These are phyloP conservation scores for Pseudotriccus pelzelni DNA, from an alignment of 2,797 vertebrate genomes.

Conservation along the genomic window DNA sequence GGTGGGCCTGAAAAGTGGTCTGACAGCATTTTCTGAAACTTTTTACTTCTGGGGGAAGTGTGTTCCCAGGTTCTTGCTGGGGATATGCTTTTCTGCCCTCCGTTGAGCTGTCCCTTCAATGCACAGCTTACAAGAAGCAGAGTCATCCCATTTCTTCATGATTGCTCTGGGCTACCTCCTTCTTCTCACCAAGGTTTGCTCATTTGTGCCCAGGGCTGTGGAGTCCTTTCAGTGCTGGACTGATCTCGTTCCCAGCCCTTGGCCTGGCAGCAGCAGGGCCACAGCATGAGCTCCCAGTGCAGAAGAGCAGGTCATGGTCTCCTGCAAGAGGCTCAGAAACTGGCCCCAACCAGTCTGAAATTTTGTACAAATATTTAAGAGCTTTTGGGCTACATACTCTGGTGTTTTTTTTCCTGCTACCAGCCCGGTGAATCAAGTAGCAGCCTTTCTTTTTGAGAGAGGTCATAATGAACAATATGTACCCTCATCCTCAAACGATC, in stretches of 20 bases:
- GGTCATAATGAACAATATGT: background rate
- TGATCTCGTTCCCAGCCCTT: rapidly evolving
- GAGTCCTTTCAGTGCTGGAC: background rate
- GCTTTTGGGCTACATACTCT: background rate
- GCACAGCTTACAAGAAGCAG: background rate
- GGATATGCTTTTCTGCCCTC: background rate
- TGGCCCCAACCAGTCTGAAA: background rate
- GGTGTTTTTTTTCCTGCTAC: background rate
- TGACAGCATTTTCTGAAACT: constrained; percentile 17
- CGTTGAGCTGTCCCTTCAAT: background rate
- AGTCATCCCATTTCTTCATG: background rate
- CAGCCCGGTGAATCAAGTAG: background rate
- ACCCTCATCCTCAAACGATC: background rate
- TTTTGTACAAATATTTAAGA: background rate
- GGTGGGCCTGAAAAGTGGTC: background rate
- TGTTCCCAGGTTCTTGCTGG: background rate
- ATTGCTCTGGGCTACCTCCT: background rate
- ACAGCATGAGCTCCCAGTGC: background rate
- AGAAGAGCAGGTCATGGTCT: background rate
- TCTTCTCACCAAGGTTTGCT: background rate
- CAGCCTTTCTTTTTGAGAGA: background rate
- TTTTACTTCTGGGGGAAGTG: background rate
- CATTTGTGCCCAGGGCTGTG: background rate
- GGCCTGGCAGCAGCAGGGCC: background rate
- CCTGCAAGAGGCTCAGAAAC: background rate